Evolutionary conservation across 92 coral and sea anemone genomes (phyloP).

Genomic region (Palythoa heliodiscus): DNA sequence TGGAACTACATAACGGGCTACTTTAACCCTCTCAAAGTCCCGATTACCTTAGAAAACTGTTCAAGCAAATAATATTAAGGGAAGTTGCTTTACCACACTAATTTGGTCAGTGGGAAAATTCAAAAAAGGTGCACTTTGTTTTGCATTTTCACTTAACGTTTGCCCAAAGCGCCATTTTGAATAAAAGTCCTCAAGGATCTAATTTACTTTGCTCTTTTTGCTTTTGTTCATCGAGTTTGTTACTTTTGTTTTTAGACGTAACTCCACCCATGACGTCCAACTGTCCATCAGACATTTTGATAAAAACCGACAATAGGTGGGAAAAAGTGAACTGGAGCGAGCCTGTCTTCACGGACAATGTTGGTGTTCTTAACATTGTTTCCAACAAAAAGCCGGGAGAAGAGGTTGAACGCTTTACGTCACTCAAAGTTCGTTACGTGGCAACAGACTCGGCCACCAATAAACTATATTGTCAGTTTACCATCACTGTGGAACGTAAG

Average conservation of each 20-base stretch:
- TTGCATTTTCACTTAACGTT: too few relatives aligned
- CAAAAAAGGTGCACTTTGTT: too few relatives aligned
- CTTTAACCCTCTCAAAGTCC: too few relatives aligned
- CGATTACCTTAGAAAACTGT: too few relatives aligned
- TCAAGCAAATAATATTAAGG: too few relatives aligned
- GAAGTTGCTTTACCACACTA: too few relatives aligned
- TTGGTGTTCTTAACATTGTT: conserved; percentile 63
- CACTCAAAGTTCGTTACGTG: conserved; percentile 76
- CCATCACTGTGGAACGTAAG: conserved; percentile 74
- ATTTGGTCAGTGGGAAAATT: too few relatives aligned
- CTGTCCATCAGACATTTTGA: conserved; percentile 67
- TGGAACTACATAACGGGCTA: too few relatives aligned
- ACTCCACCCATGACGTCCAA: conserved; percentile 73
- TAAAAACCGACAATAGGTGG: conserved; percentile 40
- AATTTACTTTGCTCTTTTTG: too few relatives aligned
- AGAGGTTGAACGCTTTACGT: conserved; percentile 67
- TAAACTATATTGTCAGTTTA: conserved; percentile 72
- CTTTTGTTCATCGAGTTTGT: not conserved
- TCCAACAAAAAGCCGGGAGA: conserved; percentile 87
- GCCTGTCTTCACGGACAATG: conserved; percentile 94
- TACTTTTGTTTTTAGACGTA: conserved; percentile 54
- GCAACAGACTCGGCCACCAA: conserved; percentile 90
- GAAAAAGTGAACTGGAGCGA: conserved; percentile 69
- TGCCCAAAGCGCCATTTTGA: too few relatives aligned
- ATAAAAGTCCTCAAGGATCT: too few relatives aligned